A percentile compares a stretch with the other conserved stretches of the same genome.
phyloP scores from a whole-genome alignment of 2,888 invertebrate species.

The Villa cingulata region DNA sequence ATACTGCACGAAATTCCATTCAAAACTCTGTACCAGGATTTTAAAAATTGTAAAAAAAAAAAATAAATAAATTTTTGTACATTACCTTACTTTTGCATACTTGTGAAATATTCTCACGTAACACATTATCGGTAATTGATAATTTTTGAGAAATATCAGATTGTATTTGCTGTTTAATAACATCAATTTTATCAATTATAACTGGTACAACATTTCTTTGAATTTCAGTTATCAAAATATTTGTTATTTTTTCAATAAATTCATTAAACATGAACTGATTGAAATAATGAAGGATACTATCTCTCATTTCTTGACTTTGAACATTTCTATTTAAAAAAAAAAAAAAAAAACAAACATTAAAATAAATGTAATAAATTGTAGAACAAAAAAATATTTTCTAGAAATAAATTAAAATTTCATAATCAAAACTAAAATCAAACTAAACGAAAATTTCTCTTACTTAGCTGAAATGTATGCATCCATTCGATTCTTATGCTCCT shows the following conservation, averaged over 20 bases:
- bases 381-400: background rate
- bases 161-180: constrained; percentile 58
- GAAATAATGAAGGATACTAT: constrained; percentile 39
- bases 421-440: too few relatives aligned
- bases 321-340: constrained; percentile 28
- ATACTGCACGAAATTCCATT: too few relatives aligned
- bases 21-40: too few relatives aligned
- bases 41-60: background rate
- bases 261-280: constrained; percentile 40
- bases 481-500: constrained; percentile 30
- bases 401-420: background rate
- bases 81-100: constrained; percentile 64
- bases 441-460: too few relatives aligned
- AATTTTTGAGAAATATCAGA: constrained; percentile 59
- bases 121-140: constrained; percentile 54
- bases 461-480: constrained; percentile 27
- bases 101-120: constrained; percentile 68
- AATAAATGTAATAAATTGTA: background rate
- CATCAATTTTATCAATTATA: constrained; percentile 55
- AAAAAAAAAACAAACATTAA: background rate
- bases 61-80: constrained; percentile 3
- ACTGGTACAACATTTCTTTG: constrained; percentile 41
- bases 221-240: constrained; percentile 43
- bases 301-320: constrained; percentile 40
- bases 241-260: constrained; percentile 42